phyloP scores from a whole-genome alignment of 1,140 invertebrate genomes.

The Drosophila miranda region DNA sequence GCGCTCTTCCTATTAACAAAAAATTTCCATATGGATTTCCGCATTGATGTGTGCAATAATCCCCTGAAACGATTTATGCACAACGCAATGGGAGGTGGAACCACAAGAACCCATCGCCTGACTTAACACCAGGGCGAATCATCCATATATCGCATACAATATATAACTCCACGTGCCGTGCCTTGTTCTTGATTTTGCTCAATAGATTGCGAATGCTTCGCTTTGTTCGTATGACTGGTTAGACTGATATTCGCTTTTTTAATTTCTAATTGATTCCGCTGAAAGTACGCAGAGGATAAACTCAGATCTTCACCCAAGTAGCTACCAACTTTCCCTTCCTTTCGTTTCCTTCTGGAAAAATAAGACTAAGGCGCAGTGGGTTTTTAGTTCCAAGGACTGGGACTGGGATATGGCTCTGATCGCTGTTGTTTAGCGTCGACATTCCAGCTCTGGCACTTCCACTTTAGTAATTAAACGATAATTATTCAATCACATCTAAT shows the following conservation, averaged over 20 bases:
- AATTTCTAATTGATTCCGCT: slow-evolving; percentile 44
- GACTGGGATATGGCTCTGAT: slow-evolving; percentile 7
- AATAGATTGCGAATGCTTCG: slow-evolving; percentile 1
- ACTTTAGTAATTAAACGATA: slow-evolving; percentile 8
- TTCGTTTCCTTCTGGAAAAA: background rate
- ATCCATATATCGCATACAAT: background rate
- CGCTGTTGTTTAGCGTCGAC: slow-evolving; percentile 5
- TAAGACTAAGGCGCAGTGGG: slow-evolving; percentile 18
- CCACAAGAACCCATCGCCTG: background rate
- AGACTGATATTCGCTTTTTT: slow-evolving; percentile 49
- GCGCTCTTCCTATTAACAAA: slow-evolving; percentile 8
- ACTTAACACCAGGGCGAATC: background rate
- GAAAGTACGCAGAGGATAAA: slow-evolving; percentile 10
- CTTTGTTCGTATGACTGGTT: slow-evolving; percentile 50
- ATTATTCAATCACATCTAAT: slow-evolving; percentile 35
- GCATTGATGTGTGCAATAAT: slow-evolving; percentile 20
- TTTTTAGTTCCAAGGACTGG: slow-evolving; percentile 8
- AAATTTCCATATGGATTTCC: slow-evolving; percentile 16
- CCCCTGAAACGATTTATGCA: slow-evolving; percentile 12
- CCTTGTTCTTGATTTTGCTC: slow-evolving; percentile 24
- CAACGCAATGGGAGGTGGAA: slow-evolving; percentile 16
- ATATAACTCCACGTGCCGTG: slow-evolving; percentile 43
- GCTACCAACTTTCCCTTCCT: slow-evolving; percentile 1
- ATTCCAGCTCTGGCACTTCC: slow-evolving; percentile 26
- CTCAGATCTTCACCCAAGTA: background rate